Conservation (phyloP, 1,140 invertebrate genomes). For the Thaumatotibia leucotreta region DNA sequence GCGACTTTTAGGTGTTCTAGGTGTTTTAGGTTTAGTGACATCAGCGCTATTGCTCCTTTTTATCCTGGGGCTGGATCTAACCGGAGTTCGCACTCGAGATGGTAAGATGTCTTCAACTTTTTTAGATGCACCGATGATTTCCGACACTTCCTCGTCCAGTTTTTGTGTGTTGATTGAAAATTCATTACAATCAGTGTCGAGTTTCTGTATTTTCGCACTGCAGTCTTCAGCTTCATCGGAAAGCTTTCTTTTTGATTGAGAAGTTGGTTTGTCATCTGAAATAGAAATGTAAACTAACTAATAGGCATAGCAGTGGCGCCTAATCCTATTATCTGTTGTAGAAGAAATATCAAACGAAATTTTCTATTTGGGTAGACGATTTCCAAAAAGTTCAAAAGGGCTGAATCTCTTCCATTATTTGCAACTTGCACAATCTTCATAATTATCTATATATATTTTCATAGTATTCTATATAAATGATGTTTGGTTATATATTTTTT, state of each 20-base stretch:
- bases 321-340: too few species aligned
- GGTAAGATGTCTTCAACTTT: constrained; percentile 36
- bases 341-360: too few species aligned
- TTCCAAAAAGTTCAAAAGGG: too few species aligned
- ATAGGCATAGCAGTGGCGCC: too few species aligned
- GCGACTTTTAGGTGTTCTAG: constrained; percentile 53
- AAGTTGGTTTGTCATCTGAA: constrained; percentile 18
- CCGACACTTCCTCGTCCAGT: constrained; percentile 63
- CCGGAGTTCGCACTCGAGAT: constrained; percentile 46
- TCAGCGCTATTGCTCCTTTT: constrained; percentile 61
- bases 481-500: too few species aligned
- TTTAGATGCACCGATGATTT: constrained; percentile 45
- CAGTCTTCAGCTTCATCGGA: constrained; percentile 41
- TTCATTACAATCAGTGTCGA: constrained; percentile 40
- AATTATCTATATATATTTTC: too few species aligned
- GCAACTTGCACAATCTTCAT: too few species aligned
- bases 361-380: too few species aligned
- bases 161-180: constrained; percentile 36
- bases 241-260: constrained; percentile 45
- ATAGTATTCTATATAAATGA: too few species aligned
- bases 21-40: constrained; percentile 40
- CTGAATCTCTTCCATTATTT: too few species aligned
- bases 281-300: too few species aligned
- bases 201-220: constrained; percentile 52
- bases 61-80: constrained; percentile 47